Conservation (phyloP, 1,140 invertebrate genomes). For the Hyphantria cunea region DNA sequence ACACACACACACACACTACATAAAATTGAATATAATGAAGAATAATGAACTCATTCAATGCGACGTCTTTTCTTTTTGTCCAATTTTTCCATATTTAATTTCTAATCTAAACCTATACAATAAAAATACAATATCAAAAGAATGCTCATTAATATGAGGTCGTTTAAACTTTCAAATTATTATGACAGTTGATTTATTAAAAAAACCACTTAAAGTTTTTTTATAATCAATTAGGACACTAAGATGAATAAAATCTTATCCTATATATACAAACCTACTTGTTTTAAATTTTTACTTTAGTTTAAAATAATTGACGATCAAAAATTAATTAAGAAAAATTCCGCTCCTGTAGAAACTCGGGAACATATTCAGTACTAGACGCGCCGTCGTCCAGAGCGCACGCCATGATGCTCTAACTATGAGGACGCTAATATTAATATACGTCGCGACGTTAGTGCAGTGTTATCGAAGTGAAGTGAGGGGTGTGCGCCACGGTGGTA, state of each 20-base stretch:
- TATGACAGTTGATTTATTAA: too few species aligned
- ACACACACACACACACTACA: too few species aligned
- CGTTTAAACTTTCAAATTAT: too few species aligned
- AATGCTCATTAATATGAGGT: too few species aligned
- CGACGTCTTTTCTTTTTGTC: too few species aligned
- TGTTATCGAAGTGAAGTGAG: slow-evolving; percentile 55
- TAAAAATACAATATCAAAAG: too few species aligned
- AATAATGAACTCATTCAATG: neutral
- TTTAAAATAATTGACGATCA: neutral
- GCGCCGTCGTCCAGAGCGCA: slow-evolving; percentile 45
- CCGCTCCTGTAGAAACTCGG: neutral
- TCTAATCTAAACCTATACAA: too few species aligned
- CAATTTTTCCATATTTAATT: too few species aligned
- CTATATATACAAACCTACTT: too few species aligned
- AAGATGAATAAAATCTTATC: neutral
- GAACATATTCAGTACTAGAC: slow-evolving; percentile 12
- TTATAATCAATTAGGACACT: neutral
- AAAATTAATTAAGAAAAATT: slow-evolving; percentile 8
- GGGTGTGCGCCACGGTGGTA: slow-evolving; percentile 44
- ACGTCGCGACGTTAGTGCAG: slow-evolving; percentile 65
- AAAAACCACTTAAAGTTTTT: too few species aligned
- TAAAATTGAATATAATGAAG: too few species aligned
- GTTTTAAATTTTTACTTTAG: neutral
- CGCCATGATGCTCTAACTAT: slow-evolving; percentile 48
- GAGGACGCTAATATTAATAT: slow-evolving; percentile 62